These are phyloP conservation scores for Aphidius gifuensis DNA, from an alignment of 1,140 invertebrate species.

Conservation along the genomic window DNA sequence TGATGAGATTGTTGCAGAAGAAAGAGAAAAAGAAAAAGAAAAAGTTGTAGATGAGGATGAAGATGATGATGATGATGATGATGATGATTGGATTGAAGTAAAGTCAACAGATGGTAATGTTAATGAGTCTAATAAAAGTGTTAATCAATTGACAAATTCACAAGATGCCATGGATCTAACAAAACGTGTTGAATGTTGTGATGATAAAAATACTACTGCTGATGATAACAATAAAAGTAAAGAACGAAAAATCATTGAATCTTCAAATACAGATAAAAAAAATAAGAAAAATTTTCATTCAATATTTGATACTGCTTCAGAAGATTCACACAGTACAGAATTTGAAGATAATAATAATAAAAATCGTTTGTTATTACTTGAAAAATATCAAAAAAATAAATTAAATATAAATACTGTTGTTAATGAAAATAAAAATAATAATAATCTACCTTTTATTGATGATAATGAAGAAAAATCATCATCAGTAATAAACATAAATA, in stretches of 20 bases:
- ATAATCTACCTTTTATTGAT: not conserved
- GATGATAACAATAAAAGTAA: not conserved
- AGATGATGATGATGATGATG: conserved; percentile 33
- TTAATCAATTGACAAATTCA: conserved; percentile 25
- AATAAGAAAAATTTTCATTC: conserved; percentile 17
- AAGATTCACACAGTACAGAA: conserved; percentile 20
- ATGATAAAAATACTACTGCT: conserved; percentile 6
- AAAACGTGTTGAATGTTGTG: not conserved
- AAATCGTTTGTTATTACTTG: conserved; percentile 4
- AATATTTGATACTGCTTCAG: conserved; percentile 20
- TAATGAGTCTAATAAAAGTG: conserved; percentile 22
- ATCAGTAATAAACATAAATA: too few relatives aligned
- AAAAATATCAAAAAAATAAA: conserved; percentile 11
- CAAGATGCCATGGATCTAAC: not conserved
- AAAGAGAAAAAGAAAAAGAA: too few relatives aligned
- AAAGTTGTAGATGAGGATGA: too few relatives aligned
- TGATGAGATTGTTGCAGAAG: too few relatives aligned
- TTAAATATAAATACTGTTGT: conserved; percentile 4
- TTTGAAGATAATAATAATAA: conserved; percentile 17
- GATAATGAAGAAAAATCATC: not conserved
- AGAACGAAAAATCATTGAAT: not conserved
- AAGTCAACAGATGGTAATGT: conserved; percentile 28
- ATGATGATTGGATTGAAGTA: conserved; percentile 37
- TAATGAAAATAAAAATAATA: conserved; percentile 1
- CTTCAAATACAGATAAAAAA: not conserved